Evolutionary conservation across 2,888 invertebrate species (phyloP), one percentile per base, ranked within the genome.

Genomic region (Apamea anceps): DNA sequence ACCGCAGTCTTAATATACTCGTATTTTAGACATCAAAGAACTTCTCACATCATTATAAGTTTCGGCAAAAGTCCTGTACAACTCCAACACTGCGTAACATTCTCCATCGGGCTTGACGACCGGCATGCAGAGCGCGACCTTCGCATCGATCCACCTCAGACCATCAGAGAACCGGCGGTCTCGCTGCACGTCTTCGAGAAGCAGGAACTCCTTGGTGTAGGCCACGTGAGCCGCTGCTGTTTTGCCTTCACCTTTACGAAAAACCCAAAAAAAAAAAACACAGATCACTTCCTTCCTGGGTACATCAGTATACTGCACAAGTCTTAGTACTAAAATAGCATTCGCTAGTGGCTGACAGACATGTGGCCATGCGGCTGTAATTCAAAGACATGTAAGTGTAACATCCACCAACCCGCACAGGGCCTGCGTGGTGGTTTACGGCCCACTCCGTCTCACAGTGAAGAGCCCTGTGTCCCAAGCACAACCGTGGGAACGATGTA

Each of bases 121-220:
- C 2, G 98, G 98, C 91, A 97, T 97, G 87, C 97, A 97, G 1
- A 98, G 93, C 0, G 97, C 97, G 0, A 96, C 95, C 91, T 97
- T 97, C 0, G 97, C 97, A 75, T 97, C 97, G 51, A 97, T 94
- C 97, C 97, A 95, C 71, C 96, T 96, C 60, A 97, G 94, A 0
- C 97, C 97, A 57, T 97, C 97, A 0, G 97, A 96, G 93, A 98
- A 98, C 68, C 97, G 93, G 1, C 96, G 92, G 92, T 98, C 97
- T 5, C 96, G 94, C 68, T 96, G 94, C 32, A 97, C 96, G 87
- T 98, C 97, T 45, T 97, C 97, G 0, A 97, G 91, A 28, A 97
- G 92, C 0, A 98, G 93, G 80, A 95, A 96, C 89, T 97, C 97
- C 85, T 97, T 97, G 57, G 97, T 97, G 51, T 90, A 94, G 0